Percentiles rank a stretch among this genome's conserved stretches.
phyloP scores from a whole-genome alignment of 2,888 invertebrate species.

The Balanococcus diminutus region DNA sequence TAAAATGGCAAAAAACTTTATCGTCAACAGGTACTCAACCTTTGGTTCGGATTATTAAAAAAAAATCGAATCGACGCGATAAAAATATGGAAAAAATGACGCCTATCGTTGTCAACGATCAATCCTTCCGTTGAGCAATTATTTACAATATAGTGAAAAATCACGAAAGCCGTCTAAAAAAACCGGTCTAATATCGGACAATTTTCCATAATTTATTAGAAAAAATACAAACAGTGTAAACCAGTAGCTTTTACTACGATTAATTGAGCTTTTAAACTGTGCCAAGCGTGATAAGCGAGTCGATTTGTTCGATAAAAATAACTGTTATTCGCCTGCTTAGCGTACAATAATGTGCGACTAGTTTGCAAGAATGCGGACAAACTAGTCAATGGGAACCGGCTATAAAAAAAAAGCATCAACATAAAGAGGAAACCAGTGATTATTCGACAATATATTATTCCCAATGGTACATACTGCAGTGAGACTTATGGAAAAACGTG shows the following conservation, averaged over 20 bases:
- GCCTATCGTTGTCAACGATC: no score
- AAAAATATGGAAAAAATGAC: not conserved
- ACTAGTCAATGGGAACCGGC: conserved; percentile 53
- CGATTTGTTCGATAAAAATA: conserved; percentile 49
- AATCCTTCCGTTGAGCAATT: not conserved
- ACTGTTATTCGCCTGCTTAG: conserved; percentile 36
- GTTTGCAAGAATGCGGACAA: conserved; percentile 55
- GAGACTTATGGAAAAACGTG: conserved; percentile 51
- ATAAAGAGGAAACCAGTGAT: conserved; percentile 46
- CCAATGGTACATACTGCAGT: not conserved
- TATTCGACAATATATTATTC: conserved; percentile 51
- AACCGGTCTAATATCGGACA: not conserved
- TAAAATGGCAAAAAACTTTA: not conserved
- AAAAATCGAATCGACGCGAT: not conserved
- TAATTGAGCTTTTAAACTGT: conserved; percentile 46
- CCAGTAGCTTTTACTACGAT: conserved; percentile 39
- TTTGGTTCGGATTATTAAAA: not conserved
- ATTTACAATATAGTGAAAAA: not conserved
- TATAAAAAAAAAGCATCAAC: conserved; percentile 40
- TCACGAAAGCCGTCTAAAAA: not conserved
- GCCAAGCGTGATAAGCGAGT: conserved; percentile 48
- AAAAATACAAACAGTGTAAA: conserved; percentile 10
- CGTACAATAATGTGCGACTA: conserved; percentile 50
- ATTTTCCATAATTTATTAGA: not conserved
- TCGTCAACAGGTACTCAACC: not conserved